Evolutionary conservation across 2,888 invertebrate genomes (phyloP).

Genomic region (Bimastos eiseni): DNA sequence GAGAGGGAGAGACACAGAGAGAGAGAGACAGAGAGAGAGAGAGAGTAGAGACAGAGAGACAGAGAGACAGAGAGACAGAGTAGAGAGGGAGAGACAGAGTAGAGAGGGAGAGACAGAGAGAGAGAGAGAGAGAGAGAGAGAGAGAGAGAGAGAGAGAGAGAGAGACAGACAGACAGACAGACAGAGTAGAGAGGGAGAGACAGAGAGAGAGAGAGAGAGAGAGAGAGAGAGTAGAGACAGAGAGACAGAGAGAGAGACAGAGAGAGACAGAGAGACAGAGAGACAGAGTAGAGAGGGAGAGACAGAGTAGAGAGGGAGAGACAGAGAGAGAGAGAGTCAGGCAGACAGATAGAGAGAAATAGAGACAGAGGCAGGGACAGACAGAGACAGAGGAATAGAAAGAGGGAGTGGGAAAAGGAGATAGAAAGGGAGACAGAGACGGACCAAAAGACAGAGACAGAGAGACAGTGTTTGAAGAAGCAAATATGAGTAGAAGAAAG

Average conservation of each 20-base stretch:
- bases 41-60: no score
- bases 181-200: background rate
- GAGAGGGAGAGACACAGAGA: background rate
- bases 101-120: background rate
- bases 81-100: no score
- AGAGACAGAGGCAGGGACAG: background rate
- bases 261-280: background rate
- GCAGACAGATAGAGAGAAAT: no score
- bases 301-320: background rate
- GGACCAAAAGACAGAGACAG: no score
- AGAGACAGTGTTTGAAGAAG: no score
- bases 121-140: no score
- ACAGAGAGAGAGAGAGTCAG: background rate
- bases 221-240: background rate
- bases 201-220: background rate
- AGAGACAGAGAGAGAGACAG: background rate
- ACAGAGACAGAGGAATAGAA: background rate
- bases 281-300: background rate
- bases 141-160: background rate
- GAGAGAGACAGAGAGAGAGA: background rate
- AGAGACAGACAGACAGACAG: background rate
- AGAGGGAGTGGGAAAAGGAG: background rate
- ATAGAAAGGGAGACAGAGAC: background rate
- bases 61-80: no score
- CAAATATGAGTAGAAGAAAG: no score